Percentiles rank a stretch among this genome's conserved stretches.
Conservation (phyloP, 2,113 vertebrate genomes). For the Equus przewalskii region DNA sequence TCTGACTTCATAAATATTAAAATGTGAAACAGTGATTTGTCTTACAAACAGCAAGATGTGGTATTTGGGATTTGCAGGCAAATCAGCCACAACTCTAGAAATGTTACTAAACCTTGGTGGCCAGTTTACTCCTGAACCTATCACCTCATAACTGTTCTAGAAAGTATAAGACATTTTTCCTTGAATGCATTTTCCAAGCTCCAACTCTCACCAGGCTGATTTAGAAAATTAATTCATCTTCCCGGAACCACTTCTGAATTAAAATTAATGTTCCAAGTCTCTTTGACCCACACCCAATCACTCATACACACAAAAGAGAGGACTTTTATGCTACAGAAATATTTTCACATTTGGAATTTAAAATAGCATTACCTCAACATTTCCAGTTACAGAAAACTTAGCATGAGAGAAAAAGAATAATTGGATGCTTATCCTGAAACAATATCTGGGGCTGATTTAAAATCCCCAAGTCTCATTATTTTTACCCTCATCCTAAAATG, state of each 20-base stretch:
- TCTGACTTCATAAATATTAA: conserved; percentile 24
- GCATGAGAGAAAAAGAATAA: conserved; percentile 25
- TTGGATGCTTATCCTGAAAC: conserved; percentile 52
- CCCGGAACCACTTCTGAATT: conserved; percentile 78
- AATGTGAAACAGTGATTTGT: background rate
- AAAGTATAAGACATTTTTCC: conserved; percentile 57
- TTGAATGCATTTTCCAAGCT: conserved; percentile 61
- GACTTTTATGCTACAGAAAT: conserved; percentile 61
- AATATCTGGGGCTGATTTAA: conserved; percentile 72
- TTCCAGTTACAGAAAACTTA: conserved; percentile 73
- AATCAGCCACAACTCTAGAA: background rate
- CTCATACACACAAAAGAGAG: conserved; percentile 70
- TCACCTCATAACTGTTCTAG: conserved; percentile 24
- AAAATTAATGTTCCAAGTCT: conserved; percentile 83
- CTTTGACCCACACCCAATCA: conserved; percentile 79
- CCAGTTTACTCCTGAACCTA: conserved; percentile 20
- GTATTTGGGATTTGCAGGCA: background rate
- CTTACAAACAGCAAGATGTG: background rate
- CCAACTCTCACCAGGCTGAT: conserved; percentile 58
- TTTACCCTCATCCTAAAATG: conserved; percentile 62
- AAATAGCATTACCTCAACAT: conserved; percentile 72
- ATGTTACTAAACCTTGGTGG: background rate
- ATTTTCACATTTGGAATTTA: conserved; percentile 75
- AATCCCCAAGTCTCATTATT: conserved; percentile 43
- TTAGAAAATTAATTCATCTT: conserved; percentile 83